phyloP scores from a whole-genome alignment of 1,140 invertebrate species.

The Drosophila insularis region DNA sequence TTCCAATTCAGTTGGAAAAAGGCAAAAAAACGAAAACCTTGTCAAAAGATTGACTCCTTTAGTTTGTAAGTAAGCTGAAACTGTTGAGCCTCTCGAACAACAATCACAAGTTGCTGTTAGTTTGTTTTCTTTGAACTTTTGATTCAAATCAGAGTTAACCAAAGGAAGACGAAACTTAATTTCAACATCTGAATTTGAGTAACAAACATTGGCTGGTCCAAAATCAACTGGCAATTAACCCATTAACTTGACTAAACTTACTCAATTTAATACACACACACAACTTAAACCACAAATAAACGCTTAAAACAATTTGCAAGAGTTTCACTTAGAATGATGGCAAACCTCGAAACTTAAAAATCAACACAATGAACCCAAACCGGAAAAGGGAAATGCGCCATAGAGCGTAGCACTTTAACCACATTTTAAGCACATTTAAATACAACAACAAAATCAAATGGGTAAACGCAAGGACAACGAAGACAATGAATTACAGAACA shows the following conservation, averaged over 20 bases:
- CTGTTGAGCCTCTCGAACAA: not conserved
- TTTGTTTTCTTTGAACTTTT: not conserved
- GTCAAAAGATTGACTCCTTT: not conserved
- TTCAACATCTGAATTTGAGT: not conserved
- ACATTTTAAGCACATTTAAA: conserved; percentile 67
- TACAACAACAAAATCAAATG: conserved; percentile 52
- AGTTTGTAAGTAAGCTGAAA: not conserved
- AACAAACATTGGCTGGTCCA: not conserved
- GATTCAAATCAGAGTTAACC: not conserved
- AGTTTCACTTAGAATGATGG: conserved; percentile 24
- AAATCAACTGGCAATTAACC: conserved; percentile 1
- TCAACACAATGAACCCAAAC: conserved; percentile 35
- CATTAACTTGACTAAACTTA: not conserved
- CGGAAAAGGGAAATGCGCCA: conserved; percentile 34
- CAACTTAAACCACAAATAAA: conserved; percentile 17
- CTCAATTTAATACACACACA: not conserved
- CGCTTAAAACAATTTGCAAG: conserved; percentile 37
- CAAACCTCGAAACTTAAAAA: conserved; percentile 51
- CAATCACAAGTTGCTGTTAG: not conserved
- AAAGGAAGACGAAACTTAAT: not conserved
- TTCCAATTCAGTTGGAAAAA: not conserved
- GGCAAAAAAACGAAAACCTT: not conserved
- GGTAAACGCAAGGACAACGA: conserved; percentile 26
- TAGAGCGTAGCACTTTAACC: conserved; percentile 47
- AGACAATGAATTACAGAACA: conserved; percentile 58